Base-by-base conservation (phyloP, 2,797 vertebrate species). In the Caiman crocodilus region DNA sequence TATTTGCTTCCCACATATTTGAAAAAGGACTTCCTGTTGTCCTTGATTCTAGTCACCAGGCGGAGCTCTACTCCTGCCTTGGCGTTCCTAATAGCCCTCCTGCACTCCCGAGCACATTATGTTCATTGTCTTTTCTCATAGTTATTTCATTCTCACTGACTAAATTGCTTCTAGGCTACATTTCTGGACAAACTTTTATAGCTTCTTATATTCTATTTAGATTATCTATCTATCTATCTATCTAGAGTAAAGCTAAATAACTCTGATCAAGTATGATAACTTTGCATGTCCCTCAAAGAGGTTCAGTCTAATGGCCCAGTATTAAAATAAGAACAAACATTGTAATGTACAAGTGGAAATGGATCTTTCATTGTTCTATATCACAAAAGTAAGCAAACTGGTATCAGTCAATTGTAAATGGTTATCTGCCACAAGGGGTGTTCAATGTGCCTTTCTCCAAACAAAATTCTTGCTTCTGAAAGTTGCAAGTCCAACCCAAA, bases 401-500 rank as follows among this genome's bases (percentile, higher is more conserved):
- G 50, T 55, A 79, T 50, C 17, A 64, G 25, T 58, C 67, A 79
- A 60, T 88, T 92, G 14, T 84, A 56, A 87, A 73, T 82, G 80
- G 83, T 6, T 78, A 21, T 56, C 25, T 84, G 84, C 42, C 21
- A 77, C 42, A 84, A 85, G 89, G 84, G 21, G n/a, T 21, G 83
- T 88, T 88, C 79, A 7, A 73, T 50, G 76, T 86, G 81, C 77
- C 17, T 76, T 64, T 85, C 20, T 7, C 87, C 76, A 60, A 94
- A 76, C 59, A 82, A 82, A n/a, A 30, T 1, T 57, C 73, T 85
- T 28, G 5, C 81, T 23, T 89, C 76, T 57, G 61, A 28, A n/a
- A 95, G 79, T 69, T 89, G 82, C 81, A 81, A 25, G 76, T 87
- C 74, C 78, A 91, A 59, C 58, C 84, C 80, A 65, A 89, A 56